phyloP scores from a whole-genome alignment of 2,797 vertebrate species.

The Sebastes glaucus region DNA sequence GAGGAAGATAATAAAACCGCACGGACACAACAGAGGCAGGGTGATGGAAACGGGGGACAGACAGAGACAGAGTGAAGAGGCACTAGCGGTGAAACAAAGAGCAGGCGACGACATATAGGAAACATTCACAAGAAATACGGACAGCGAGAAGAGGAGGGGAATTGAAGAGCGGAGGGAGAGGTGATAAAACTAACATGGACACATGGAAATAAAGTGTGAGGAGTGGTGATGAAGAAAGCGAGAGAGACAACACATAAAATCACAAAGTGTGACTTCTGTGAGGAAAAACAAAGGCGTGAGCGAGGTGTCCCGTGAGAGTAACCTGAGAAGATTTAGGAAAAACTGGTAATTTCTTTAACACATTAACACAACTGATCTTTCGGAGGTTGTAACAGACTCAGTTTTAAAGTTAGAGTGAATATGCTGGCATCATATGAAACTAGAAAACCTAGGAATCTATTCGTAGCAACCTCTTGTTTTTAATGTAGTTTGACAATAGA shows the following conservation, averaged over 20 bases:
- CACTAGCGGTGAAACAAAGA: constrained; percentile 1
- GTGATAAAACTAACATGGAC: neutral
- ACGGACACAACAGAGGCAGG: constrained; percentile 1
- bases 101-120: neutral
- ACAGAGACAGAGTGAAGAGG: neutral
- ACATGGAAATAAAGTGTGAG: constrained; percentile 5
- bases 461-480: no score
- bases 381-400: no score
- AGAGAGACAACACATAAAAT: neutral
- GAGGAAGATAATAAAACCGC: constrained; percentile 36
- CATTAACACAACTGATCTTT: no score
- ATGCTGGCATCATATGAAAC: no score
- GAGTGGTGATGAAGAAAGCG: neutral
- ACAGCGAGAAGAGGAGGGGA: neutral
- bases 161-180: neutral
- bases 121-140: neutral
- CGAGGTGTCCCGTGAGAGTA: constrained; percentile 5
- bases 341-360: no score
- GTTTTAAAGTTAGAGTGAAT: no score
- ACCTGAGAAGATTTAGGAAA: constrained; percentile 17
- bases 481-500: no score
- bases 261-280: neutral
- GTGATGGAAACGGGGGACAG: neutral
- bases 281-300: constrained; percentile 1
- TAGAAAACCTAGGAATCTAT: no score